Conservation (phyloP, 2,113 vertebrate genomes). For the Taxidea taxus region DNA sequence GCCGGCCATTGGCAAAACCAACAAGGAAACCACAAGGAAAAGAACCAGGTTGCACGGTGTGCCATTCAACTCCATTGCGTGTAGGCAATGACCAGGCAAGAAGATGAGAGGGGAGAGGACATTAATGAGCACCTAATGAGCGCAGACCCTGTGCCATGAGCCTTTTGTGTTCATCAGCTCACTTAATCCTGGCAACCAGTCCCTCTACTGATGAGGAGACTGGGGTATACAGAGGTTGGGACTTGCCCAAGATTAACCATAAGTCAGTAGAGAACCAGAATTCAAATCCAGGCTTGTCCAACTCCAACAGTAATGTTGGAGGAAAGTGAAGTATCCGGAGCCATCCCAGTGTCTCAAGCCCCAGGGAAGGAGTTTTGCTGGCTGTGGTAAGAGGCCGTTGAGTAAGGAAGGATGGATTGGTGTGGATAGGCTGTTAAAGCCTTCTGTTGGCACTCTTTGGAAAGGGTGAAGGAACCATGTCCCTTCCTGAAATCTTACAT, state of each 20-base stretch:
- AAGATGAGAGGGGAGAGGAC: fast-evolving
- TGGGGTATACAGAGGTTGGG: background rate
- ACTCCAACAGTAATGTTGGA: no score
- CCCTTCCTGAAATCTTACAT: background rate
- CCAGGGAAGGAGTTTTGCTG: background rate
- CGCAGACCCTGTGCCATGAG: background rate
- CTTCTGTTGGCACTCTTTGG: no score
- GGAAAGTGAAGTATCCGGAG: background rate
- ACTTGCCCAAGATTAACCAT: background rate
- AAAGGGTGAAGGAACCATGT: background rate
- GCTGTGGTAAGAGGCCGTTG: fast-evolving
- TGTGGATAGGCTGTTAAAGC: background rate
- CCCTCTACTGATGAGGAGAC: background rate
- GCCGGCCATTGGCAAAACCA: background rate
- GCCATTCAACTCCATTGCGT: fast-evolving
- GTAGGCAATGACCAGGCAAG: background rate
- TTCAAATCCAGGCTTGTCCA: background rate
- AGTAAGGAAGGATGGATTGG: background rate
- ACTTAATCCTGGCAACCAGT: background rate
- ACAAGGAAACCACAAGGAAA: no score
- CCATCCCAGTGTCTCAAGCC: background rate
- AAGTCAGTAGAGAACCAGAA: background rate
- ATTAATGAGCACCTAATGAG: background rate
- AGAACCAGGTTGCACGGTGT: fast-evolving
- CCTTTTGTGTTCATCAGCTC: background rate